Percentiles rank a stretch among this genome's conserved stretches.
Evolutionary conservation across 2,797 vertebrate species (phyloP).

Genomic region (Rhinella marina): DNA sequence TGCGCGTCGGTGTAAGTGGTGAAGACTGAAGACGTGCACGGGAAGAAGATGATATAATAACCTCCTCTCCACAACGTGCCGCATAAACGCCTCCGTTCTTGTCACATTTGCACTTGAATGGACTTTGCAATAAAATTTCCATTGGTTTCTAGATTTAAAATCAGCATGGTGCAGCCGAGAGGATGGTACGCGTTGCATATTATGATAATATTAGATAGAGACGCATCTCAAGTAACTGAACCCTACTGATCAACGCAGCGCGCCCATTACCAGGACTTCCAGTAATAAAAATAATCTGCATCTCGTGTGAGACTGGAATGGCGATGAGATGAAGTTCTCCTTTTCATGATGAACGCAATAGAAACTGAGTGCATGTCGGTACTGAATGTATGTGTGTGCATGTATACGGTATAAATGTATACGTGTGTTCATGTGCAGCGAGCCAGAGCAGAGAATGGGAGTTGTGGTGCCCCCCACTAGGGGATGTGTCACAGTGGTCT

Average conservation of each 20-base stretch:
- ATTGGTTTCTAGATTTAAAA: neutral
- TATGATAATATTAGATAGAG: constrained; percentile 7
- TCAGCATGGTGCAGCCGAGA: neutral
- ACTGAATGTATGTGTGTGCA: no score
- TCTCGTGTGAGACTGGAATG: no score
- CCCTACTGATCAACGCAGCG: neutral
- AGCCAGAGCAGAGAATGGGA: no score
- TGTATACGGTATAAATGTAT: no score
- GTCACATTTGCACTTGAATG: constrained; percentile 20
- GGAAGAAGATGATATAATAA: constrained; percentile 6
- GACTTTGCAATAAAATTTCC: constrained; percentile 22
- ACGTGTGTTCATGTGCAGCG: no score
- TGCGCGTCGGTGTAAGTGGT: neutral
- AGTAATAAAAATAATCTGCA: no score
- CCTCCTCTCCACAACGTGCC: neutral
- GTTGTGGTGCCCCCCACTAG: no score
- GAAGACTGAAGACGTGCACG: neutral
- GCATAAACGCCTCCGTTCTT: neutral
- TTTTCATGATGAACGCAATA: no score
- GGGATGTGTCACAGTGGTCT: no score
- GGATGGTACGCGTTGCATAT: neutral
- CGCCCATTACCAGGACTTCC: neutral
- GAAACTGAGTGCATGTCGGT: no score
- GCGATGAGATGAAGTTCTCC: no score
- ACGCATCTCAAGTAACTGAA: neutral